A percentile compares a stretch with the other conserved stretches of the same genome.
Conservation (phyloP, 1,140 invertebrate species). For the Notospermus geniculatus region DNA sequence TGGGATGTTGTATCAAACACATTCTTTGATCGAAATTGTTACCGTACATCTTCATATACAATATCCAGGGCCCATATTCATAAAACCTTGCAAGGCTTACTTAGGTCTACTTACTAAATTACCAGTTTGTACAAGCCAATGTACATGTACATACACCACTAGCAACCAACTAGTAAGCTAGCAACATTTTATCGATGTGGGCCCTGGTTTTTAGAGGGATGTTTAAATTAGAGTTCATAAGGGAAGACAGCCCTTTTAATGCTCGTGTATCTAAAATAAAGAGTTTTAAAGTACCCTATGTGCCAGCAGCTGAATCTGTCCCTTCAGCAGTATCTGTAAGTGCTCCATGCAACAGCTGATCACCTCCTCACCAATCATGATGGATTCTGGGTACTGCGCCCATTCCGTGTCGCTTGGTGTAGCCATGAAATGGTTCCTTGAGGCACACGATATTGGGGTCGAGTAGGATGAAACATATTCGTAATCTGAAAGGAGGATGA, state of each 20-base stretch:
- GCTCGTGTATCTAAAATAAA: background rate
- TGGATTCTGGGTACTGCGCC: background rate
- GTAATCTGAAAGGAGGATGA: background rate
- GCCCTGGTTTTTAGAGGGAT: no score
- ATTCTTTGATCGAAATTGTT: no score
- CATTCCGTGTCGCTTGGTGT: background rate
- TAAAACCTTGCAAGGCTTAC: no score
- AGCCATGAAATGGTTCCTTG: no score
- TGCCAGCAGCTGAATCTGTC: slow-evolving; percentile 35
- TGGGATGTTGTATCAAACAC: no score
- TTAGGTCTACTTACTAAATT: no score
- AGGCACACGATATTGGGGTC: background rate
- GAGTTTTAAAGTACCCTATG: slow-evolving; percentile 32
- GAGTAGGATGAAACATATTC: slow-evolving; percentile 5
- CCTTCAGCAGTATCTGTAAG: slow-evolving; percentile 29
- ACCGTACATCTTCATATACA: no score
- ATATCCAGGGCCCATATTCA: no score
- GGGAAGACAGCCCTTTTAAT: background rate
- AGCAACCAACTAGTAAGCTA: no score
- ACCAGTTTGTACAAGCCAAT: no score
- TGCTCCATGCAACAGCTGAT: slow-evolving; percentile 20
- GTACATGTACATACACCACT: no score
- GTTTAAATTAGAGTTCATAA: background rate
- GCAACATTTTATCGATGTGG: no score
- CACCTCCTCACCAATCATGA: background rate